phyloP scores from a whole-genome alignment of 2,113 vertebrate species.

The Corvus hawaiiensis region DNA sequence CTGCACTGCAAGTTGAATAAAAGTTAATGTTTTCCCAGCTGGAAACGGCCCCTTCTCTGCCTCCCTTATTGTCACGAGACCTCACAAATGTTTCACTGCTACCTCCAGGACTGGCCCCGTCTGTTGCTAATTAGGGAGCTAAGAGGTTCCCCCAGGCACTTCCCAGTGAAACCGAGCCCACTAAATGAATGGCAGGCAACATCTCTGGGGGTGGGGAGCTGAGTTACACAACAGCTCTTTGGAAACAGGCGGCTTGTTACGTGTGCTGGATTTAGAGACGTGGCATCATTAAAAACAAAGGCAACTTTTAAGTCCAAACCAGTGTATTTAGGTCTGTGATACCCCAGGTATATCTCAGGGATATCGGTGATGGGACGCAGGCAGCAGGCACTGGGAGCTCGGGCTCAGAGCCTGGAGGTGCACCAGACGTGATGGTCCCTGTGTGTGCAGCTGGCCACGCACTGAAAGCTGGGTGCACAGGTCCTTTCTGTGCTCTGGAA shows the following conservation, averaged over 20 bases:
- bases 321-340: slow-evolving; percentile 16
- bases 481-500: neutral
- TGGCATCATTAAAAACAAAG: slow-evolving; percentile 30
- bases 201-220: neutral
- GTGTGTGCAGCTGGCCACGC: rapidly evolving
- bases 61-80: neutral
- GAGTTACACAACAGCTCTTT: slow-evolving; percentile 33
- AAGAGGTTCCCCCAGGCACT: slow-evolving; percentile 15
- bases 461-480: rapidly evolving
- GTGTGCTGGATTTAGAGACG: neutral
- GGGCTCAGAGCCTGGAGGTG: neutral
- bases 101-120: slow-evolving; percentile 12
- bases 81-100: slow-evolving; percentile 13
- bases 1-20: neutral
- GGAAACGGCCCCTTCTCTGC: neutral
- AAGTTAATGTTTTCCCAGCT: slow-evolving; percentile 25
- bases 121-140: slow-evolving; percentile 46
- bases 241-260: slow-evolving; percentile 16
- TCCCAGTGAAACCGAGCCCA: slow-evolving; percentile 41
- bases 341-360: neutral
- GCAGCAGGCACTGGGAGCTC: neutral
- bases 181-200: neutral
- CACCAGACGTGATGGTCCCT: neutral
- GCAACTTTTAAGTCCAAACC: slow-evolving; percentile 22
- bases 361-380: neutral